Evolutionary conservation across 2,888 invertebrate species (phyloP).

Genomic region (Watsonalla cultraria): DNA sequence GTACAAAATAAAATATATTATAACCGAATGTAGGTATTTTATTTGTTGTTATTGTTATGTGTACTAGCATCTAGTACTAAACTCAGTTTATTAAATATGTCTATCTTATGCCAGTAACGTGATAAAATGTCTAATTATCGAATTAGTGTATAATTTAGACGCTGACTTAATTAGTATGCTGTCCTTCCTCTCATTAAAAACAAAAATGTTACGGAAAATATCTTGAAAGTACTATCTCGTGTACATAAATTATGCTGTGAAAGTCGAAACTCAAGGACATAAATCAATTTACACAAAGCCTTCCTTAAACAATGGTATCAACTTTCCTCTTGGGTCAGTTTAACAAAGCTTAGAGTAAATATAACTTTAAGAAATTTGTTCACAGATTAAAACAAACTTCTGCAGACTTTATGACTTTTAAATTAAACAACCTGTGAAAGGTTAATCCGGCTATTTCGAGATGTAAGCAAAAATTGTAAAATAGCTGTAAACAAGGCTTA

Average conservation of each 20-base stretch:
- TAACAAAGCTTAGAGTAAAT: conserved; percentile 9
- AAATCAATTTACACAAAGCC: conserved; percentile 28
- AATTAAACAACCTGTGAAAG: neutral
- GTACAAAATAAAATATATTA: too few species aligned
- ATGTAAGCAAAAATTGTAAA: neutral
- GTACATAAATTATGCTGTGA: conserved; percentile 8
- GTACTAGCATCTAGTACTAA: too few species aligned
- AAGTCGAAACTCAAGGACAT: conserved; percentile 18
- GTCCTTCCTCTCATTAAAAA: neutral
- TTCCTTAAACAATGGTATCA: conserved; percentile 17
- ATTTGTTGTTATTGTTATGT: too few species aligned
- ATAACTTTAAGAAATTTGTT: neutral
- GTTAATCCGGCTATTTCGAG: neutral
- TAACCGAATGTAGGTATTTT: too few species aligned
- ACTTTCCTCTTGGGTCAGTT: conserved; percentile 6
- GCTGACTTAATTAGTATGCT: neutral
- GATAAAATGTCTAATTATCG: too few species aligned
- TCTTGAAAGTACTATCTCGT: neutral
- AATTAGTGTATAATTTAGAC: too few species aligned
- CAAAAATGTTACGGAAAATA: neutral
- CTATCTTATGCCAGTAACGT: too few species aligned
- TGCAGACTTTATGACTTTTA: neutral
- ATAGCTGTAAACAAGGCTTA: neutral
- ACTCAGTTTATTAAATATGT: too few species aligned
- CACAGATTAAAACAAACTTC: neutral